Conservation (phyloP, 2,113 vertebrate genomes). For the Carlito syrichta region DNA sequence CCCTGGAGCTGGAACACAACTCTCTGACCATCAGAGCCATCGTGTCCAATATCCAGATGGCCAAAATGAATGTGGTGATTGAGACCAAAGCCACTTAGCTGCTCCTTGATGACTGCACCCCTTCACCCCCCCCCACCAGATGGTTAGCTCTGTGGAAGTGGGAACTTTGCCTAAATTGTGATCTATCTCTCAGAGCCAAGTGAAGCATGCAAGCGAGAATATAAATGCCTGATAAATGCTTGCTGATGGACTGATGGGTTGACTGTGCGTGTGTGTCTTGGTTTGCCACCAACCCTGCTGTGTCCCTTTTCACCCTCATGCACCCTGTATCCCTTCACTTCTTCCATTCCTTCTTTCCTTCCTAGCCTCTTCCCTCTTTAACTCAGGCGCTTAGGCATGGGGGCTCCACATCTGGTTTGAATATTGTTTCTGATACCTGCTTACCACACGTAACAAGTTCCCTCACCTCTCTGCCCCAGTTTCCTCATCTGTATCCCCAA, state of each 20-base stretch:
- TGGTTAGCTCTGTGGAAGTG: background rate
- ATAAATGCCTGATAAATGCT: background rate
- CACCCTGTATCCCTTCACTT: background rate
- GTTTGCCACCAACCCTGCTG: background rate
- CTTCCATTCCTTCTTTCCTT: too few species aligned
- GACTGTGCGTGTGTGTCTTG: background rate
- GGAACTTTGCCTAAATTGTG: background rate
- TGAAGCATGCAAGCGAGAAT: background rate
- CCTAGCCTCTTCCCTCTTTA: background rate
- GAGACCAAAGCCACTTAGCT: background rate
- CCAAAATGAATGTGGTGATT: background rate
- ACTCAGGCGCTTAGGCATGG: background rate
- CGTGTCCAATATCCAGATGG: background rate
- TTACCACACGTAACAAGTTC: background rate
- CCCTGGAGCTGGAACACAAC: background rate
- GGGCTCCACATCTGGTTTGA: background rate
- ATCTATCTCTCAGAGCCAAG: background rate
- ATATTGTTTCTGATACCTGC: background rate
- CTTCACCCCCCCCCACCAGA: too few species aligned
- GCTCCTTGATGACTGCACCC: background rate
- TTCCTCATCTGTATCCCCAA: background rate
- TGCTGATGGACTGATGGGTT: background rate
- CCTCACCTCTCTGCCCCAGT: background rate
- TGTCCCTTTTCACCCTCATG: background rate
- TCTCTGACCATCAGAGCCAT: background rate